Evolutionary conservation across 2,797 vertebrate genomes (phyloP).

Genomic region (Microchirus variegatus): DNA sequence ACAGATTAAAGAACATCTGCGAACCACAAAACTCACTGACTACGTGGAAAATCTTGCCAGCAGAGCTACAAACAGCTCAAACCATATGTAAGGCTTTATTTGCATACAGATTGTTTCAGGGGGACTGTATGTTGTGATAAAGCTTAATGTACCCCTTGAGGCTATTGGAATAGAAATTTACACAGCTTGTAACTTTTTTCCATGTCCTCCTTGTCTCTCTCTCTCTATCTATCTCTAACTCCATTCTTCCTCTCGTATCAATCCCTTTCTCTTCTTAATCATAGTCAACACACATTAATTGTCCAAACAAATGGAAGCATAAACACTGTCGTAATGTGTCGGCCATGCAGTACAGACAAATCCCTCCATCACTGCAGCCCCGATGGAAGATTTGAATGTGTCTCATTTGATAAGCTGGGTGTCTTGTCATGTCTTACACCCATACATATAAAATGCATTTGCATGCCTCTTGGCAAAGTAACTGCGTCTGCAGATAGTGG

Average conservation of each 20-base stretch:
- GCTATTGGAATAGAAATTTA: conserved; percentile 74
- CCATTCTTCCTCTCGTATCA: conserved; percentile 30
- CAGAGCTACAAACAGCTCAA: conserved; percentile 74
- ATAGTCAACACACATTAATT: conserved; percentile 72
- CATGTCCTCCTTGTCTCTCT: conserved; percentile 15
- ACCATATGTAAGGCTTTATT: conserved; percentile 76
- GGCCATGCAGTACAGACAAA: conserved; percentile 42
- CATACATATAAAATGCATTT: conserved; percentile 58
- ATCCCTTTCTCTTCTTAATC: conserved; percentile 63
- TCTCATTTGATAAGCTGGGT: conserved; percentile 64
- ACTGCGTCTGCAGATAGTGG: conserved; percentile 71
- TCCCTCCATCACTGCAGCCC: conserved; percentile 39
- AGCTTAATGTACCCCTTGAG: conserved; percentile 77
- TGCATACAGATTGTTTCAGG: conserved; percentile 80
- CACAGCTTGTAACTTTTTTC: conserved; percentile 68
- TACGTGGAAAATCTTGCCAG: conserved; percentile 72
- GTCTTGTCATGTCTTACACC: conserved; percentile 51
- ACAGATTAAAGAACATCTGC: conserved; percentile 81
- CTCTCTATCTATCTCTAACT: conserved; percentile 20
- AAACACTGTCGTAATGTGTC: conserved; percentile 54
- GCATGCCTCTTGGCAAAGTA: conserved; percentile 71
- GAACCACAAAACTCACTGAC: conserved; percentile 76
- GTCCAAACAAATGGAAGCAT: conserved; percentile 59
- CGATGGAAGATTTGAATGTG: conserved; percentile 50
- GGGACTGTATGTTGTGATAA: conserved; percentile 77